Evolutionary conservation across 2,797 vertebrate genomes (phyloP).

Genomic region (Furcifer pardalis): DNA sequence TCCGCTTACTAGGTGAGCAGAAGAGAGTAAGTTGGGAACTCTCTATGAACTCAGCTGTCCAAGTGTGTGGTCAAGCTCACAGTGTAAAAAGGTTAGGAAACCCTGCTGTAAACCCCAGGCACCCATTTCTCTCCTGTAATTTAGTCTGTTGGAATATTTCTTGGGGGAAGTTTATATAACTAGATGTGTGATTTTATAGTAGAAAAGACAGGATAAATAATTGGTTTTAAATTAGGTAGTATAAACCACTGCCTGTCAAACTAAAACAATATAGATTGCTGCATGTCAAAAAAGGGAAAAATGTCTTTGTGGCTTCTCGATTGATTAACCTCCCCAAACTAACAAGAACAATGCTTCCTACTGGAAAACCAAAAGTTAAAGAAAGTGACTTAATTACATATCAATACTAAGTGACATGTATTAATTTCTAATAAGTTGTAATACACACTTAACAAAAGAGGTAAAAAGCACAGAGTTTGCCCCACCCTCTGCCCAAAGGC

Average conservation of each 20-base stretch:
- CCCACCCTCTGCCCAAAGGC: too few species aligned
- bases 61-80: too few species aligned
- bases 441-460: conserved; percentile 49
- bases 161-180: conserved; percentile 26
- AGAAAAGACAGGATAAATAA: conserved; percentile 44
- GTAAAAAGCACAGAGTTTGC: too few species aligned
- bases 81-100: too few species aligned
- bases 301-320: conserved; percentile 51
- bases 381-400: conserved; percentile 56
- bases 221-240: conserved; percentile 56
- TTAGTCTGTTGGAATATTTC: conserved; percentile 48
- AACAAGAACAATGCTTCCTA: conserved; percentile 47
- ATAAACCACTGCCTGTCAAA: conserved; percentile 54
- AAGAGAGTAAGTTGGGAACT: too few species aligned
- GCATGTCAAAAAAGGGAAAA: conserved; percentile 46
- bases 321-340: conserved; percentile 47
- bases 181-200: conserved; percentile 51
- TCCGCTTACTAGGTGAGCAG: too few species aligned
- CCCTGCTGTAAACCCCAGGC: conserved; percentile 4
- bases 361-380: conserved; percentile 50
- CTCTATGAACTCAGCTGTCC: too few species aligned
- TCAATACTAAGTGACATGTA: conserved; percentile 55
- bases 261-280: conserved; percentile 58
- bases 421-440: conserved; percentile 57
- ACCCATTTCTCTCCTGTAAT: conserved; percentile 50